phyloP scores from a whole-genome alignment of 2,113 vertebrate species.

The Mobula birostris region DNA sequence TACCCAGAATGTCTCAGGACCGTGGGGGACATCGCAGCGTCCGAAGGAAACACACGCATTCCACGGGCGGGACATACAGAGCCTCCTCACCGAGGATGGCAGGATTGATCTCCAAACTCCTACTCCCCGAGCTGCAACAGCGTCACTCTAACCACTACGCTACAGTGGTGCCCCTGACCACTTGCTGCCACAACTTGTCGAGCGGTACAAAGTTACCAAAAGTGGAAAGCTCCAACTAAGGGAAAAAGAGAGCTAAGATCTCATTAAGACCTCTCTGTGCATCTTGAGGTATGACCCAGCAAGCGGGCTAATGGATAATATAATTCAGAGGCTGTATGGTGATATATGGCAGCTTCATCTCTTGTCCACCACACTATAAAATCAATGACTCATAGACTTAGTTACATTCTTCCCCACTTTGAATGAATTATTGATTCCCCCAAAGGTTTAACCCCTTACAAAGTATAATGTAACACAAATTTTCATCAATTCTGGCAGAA shows the following conservation, averaged over 20 bases:
- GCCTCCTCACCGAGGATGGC: no score
- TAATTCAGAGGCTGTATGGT: neutral
- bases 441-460: neutral
- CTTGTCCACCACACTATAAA: neutral
- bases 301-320: neutral
- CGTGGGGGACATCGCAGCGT: no score
- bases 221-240: neutral
- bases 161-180: neutral
- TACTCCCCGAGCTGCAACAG: no score
- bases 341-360: neutral
- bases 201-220: neutral
- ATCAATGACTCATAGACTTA: neutral
- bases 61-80: no score
- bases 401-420: constrained; percentile 6
- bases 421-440: constrained; percentile 28
- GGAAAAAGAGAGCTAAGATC: neutral
- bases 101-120: no score
- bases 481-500: constrained; percentile 1
- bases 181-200: neutral
- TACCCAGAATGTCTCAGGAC: no score
- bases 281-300: neutral
- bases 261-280: neutral
- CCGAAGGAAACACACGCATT: no score
- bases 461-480: neutral
- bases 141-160: no score